Percentiles rank a stretch among this genome's conserved stretches.
These are phyloP conservation scores for Ennomos quercinarius DNA, from an alignment of 2,888 invertebrate species.

Conservation along the genomic window DNA sequence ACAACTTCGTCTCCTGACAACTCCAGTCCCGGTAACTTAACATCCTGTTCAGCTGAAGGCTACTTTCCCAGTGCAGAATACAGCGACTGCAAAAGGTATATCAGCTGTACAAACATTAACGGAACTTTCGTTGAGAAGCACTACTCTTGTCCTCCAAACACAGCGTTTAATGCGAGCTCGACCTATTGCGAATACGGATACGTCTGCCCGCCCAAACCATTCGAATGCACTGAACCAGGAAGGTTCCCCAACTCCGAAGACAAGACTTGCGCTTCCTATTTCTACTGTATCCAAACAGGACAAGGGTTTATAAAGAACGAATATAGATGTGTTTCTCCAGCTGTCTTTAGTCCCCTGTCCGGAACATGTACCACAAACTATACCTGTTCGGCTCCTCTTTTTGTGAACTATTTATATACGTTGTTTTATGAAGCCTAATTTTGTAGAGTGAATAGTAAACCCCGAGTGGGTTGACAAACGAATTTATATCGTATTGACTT, in stretches of 20 bases:
- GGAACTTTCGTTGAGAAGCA: constrained; percentile 8
- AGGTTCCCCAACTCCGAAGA: constrained; percentile 8
- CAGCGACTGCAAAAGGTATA: background rate
- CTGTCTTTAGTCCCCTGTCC: constrained; percentile 4
- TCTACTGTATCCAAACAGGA: constrained; percentile 12
- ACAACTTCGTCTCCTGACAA: constrained; percentile 1
- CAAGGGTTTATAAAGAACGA: constrained; percentile 6
- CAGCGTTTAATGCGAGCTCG: constrained; percentile 6
- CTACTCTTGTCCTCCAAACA: constrained; percentile 9
- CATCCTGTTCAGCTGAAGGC: too few relatives aligned
- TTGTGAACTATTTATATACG: constrained; percentile 8
- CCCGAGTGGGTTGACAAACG: too few relatives aligned
- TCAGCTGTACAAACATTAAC: constrained; percentile 13
- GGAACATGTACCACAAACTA: constrained; percentile 14
- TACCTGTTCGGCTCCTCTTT: constrained; percentile 14
- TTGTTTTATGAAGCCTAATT: background rate
- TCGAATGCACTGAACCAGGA: constrained; percentile 11
- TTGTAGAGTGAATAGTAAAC: too few relatives aligned
- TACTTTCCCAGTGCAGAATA: too few relatives aligned
- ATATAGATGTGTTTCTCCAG: constrained; percentile 10
- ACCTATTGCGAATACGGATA: constrained; percentile 9
- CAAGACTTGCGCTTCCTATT: constrained; percentile 7
- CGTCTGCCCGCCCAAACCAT: constrained; percentile 9
- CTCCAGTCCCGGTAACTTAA: background rate
- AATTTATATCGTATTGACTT: too few relatives aligned